phyloP scores from a whole-genome alignment of 2,888 invertebrate genomes.

The Melanostoma scalare region DNA sequence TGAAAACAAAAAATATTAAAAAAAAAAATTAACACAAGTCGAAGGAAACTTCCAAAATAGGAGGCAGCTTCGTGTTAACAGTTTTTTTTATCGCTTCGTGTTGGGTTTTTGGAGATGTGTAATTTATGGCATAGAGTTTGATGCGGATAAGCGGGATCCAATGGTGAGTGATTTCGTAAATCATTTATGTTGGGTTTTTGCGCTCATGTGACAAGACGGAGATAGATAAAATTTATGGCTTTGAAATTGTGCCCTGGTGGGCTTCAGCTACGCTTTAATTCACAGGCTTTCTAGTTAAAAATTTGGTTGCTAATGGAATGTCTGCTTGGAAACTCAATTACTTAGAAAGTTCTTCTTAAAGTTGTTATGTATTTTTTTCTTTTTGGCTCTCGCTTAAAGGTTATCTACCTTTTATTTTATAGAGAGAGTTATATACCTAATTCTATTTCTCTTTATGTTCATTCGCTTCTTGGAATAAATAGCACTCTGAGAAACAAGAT shows the following conservation, averaged over 20 bases:
- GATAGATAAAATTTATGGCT: constrained; percentile 23
- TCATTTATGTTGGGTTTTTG: constrained; percentile 43
- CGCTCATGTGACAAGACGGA: constrained; percentile 10
- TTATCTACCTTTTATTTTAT: too few relatives aligned
- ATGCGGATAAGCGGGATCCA: constrained; percentile 55
- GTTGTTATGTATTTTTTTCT: too few relatives aligned
- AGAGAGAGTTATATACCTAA: too few relatives aligned
- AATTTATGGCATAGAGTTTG: constrained; percentile 37
- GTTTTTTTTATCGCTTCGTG: background rate
- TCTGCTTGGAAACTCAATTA: too few relatives aligned
- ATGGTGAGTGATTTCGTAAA: constrained; percentile 61
- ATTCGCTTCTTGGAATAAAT: too few relatives aligned
- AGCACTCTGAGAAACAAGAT: too few relatives aligned
- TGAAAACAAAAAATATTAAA: background rate
- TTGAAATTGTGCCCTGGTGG: background rate
- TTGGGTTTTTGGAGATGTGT: constrained; percentile 35
- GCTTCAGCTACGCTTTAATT: too few relatives aligned
- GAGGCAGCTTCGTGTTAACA: constrained; percentile 22
- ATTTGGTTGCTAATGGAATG: too few relatives aligned
- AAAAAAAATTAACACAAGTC: background rate
- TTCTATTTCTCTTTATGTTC: too few relatives aligned
- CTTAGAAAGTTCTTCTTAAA: too few relatives aligned
- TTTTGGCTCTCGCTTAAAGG: too few relatives aligned
- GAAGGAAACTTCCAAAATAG: constrained; percentile 23
- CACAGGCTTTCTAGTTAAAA: too few relatives aligned